Evolutionary conservation across 2,113 vertebrate species (phyloP), one percentile per base, ranked within the genome.

Genomic region (Engystomops pustulosus): DNA sequence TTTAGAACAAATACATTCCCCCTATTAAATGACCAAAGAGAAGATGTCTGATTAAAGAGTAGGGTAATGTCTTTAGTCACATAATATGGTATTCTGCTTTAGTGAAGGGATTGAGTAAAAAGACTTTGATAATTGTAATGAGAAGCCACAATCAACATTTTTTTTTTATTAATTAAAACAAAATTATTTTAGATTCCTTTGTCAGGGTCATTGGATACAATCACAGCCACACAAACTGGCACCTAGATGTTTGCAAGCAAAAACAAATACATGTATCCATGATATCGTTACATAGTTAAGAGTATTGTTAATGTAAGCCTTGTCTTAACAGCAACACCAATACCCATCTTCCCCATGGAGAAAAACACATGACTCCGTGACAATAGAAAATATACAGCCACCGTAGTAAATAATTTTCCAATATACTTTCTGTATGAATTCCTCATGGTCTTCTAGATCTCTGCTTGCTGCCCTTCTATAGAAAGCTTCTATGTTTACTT

Each of bases 121-220:
- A 70, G 41, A n/a, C 68, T 70, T 70, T 70, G 34, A 70, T 20
- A 70, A 36, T 70, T 18, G 4, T 70, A 38, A 70, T 41, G 18
- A 45, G 45, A n/a, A 25, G 69, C 41, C n/a, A 45, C 5, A 71
- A 25, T 71, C 36, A 71, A 71, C 9, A 25, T 12, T 23, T 71
- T 45, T 5, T 12, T 14, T 7, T 45, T 14, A 14, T 15, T 23
- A 7, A 45, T 10, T 45, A 15, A 44, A 70, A 23, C 5, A 71
- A 71, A 5, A 15, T 62, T 14, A 1, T 2, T 3, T 60, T 60
- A 25, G 10, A 60, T 60, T 10, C 10, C 27, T 60, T 20, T 53
- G 11, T 30, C 5, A 30, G 25, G 23, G 58, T 4, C 23, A 27
- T 12, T 62, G 25, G 25, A 62, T 62, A 30, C 25, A 62, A 58